Conservation (phyloP, 2,888 invertebrate genomes). For the Lottia gigantea region DNA sequence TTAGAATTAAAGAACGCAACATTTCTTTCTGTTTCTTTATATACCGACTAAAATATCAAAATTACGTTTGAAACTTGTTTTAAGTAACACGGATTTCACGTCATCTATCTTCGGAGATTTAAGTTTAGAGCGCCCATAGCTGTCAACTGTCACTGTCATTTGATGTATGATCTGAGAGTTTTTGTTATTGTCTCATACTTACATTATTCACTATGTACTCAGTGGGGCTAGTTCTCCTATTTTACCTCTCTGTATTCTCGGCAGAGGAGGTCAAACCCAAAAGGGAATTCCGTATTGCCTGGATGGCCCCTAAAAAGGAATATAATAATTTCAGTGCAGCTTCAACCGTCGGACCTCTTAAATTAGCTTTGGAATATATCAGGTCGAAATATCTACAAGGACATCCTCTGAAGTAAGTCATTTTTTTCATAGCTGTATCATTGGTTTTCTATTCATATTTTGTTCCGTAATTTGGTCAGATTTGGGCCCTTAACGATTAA, state of each 20-base stretch:
- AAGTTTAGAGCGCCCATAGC: background rate
- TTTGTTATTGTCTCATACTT: background rate
- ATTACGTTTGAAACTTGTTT: too few species aligned
- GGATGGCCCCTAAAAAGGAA: slow-evolving; percentile 54
- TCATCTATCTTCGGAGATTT: background rate
- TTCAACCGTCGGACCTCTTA: slow-evolving; percentile 51
- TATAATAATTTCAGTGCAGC: slow-evolving; percentile 51
- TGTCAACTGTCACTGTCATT: background rate
- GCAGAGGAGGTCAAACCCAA: slow-evolving; percentile 13
- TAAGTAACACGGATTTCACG: too few species aligned
- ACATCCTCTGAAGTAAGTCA: slow-evolving; percentile 41
- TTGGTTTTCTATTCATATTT: too few species aligned
- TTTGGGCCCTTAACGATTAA: too few species aligned
- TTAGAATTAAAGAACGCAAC: too few species aligned
- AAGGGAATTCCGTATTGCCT: slow-evolving; percentile 54
- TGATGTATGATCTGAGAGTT: background rate
- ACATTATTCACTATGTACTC: slow-evolving; percentile 14
- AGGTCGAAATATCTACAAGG: slow-evolving; percentile 28
- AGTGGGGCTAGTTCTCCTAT: slow-evolving; percentile 12
- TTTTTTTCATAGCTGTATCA: too few species aligned
- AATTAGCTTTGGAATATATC: slow-evolving; percentile 42
- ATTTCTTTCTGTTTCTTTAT: too few species aligned
- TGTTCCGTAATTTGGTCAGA: too few species aligned
- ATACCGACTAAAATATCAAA: too few species aligned
- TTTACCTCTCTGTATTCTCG: background rate